phyloP scores from a whole-genome alignment of 2,888 invertebrate species.

The Athrips mouffetella region DNA sequence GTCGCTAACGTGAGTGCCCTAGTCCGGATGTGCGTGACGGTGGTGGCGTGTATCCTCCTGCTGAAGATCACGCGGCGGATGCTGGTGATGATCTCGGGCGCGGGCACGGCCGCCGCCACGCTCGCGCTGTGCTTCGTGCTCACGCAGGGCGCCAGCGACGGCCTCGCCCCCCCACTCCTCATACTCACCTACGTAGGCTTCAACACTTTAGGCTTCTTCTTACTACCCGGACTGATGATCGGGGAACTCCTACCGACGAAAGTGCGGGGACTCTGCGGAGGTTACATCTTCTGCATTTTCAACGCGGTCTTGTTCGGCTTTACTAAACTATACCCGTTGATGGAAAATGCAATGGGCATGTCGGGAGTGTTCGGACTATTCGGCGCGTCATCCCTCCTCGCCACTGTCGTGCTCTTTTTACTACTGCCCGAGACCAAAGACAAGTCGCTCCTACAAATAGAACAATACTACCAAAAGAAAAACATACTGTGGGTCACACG shows the following conservation, averaged over 20 bases:
- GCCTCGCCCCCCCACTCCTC: conserved; percentile 47
- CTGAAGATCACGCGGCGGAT: conserved; percentile 81
- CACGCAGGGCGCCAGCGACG: conserved; percentile 41
- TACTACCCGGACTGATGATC: conserved; percentile 86
- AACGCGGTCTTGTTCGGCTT: conserved; percentile 83
- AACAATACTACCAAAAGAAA: conserved; percentile 85
- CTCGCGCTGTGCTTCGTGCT: conserved; percentile 72
- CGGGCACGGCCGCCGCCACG: conserved; percentile 82
- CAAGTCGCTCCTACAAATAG: conserved; percentile 83
- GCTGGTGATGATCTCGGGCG: conserved; percentile 82
- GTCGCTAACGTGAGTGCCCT: conserved; percentile 85
- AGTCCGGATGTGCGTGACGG: conserved; percentile 81
- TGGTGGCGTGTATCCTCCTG: conserved; percentile 82
- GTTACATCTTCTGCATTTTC: conserved; percentile 84
- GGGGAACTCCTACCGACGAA: conserved; percentile 86
- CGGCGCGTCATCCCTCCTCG: conserved; percentile 79
- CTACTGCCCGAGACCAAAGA: conserved; percentile 87
- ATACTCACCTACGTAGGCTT: conserved; percentile 84
- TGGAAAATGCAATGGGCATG: conserved; percentile 80
- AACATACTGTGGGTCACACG: conserved; percentile 80
- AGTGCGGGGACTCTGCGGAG: conserved; percentile 85
- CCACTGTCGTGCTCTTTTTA: conserved; percentile 81
- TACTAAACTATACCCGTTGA: conserved; percentile 83
- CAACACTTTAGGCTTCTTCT: conserved; percentile 85
- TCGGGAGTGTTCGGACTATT: conserved; percentile 85